phyloP scores from a whole-genome alignment of 2,113 vertebrate species.

The Sylvia atricapilla region DNA sequence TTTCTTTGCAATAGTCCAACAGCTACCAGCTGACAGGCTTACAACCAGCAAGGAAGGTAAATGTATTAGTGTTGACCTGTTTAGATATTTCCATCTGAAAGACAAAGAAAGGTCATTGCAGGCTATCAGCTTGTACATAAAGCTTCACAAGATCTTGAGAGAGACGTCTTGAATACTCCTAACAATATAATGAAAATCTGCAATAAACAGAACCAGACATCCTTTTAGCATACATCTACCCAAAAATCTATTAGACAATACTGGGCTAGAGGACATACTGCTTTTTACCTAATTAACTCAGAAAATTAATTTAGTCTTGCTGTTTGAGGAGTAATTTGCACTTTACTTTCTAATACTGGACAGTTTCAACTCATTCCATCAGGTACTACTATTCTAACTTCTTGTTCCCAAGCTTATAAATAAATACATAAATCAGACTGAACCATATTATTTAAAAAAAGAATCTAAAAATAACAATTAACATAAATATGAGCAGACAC shows the following conservation, averaged over 20 bases:
- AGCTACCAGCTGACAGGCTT: not conserved
- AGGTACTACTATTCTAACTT: not conserved
- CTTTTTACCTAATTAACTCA: not conserved
- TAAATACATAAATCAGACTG: not conserved
- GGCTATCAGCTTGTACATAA: not conserved
- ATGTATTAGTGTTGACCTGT: not conserved
- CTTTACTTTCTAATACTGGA: not conserved
- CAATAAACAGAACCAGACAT: not conserved
- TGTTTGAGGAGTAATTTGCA: not conserved
- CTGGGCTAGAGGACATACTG: not conserved
- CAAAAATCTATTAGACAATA: not conserved
- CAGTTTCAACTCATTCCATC: not conserved
- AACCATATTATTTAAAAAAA: not conserved
- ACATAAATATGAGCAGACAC: not conserved
- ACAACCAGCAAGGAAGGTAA: not conserved
- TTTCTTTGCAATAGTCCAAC: not conserved
- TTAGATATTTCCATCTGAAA: not conserved
- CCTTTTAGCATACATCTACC: not conserved
- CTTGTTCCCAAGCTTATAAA: not conserved
- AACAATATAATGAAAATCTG: not conserved
- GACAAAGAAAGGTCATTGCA: accelerated
- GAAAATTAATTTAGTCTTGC: not conserved
- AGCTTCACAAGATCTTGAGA: not conserved
- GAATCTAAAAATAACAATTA: not conserved
- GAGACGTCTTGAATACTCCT: not conserved